Evolutionary conservation across 1,140 invertebrate genomes (phyloP).

Genomic region (Holotrichia oblita): DNA sequence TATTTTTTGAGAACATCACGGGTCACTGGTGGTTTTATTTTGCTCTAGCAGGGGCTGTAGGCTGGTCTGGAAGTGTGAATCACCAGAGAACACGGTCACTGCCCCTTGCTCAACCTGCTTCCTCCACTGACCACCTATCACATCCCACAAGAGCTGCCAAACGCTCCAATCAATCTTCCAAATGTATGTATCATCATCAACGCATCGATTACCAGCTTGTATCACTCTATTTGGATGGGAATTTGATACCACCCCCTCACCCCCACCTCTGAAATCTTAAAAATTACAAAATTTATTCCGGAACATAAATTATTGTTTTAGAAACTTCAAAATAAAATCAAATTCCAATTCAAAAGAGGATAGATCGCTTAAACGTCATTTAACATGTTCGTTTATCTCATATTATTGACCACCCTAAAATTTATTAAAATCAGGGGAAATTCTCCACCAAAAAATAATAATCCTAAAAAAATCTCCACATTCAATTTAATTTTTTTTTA

Average conservation of each 20-base stretch:
- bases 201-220: neutral
- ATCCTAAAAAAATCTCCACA: too few species aligned
- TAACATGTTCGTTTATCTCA: too few species aligned
- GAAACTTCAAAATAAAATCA: too few species aligned
- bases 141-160: conserved; percentile 51
- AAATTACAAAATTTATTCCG: too few species aligned
- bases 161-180: conserved; percentile 52
- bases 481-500: too few species aligned
- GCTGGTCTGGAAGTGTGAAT: conserved; percentile 51
- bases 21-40: conserved; percentile 15
- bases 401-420: too few species aligned
- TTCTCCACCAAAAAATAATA: too few species aligned
- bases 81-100: conserved; percentile 75
- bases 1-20: neutral
- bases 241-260: neutral
- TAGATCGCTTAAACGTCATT: too few species aligned
- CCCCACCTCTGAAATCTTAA: too few species aligned
- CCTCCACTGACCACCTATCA: conserved; percentile 44
- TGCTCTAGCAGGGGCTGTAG: conserved; percentile 1
- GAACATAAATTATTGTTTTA: too few species aligned
- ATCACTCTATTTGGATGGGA: neutral
- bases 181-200: conserved; percentile 56
- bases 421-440: too few species aligned
- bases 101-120: conserved; percentile 62
- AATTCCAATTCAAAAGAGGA: too few species aligned